phyloP scores from a whole-genome alignment of 2,797 vertebrate genomes.

The Ptychadena robeensis region DNA sequence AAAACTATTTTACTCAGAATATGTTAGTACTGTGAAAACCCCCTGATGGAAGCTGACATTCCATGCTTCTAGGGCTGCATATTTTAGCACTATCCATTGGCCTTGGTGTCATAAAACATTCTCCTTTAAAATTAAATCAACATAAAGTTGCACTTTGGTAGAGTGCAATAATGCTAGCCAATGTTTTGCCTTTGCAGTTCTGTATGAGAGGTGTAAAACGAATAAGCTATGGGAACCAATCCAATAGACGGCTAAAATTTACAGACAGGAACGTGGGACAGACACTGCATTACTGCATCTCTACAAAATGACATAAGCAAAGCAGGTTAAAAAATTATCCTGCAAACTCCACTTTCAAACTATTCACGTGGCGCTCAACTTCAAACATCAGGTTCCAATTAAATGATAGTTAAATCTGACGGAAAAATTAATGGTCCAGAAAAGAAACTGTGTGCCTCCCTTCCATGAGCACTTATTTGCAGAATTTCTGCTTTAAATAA shows the following conservation, averaged over 20 bases:
- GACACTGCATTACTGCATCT: constrained; percentile 32
- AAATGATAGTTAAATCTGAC: constrained; percentile 83
- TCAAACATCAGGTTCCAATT: constrained; percentile 82
- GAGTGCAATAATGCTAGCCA: not conserved
- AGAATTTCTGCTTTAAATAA: constrained; percentile 81
- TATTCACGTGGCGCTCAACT: constrained; percentile 78
- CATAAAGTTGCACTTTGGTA: not conserved
- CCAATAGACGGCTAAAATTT: not conserved
- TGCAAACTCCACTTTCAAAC: constrained; percentile 76
- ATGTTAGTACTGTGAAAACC: too few species aligned
- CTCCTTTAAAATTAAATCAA: too few species aligned
- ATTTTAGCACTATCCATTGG: too few species aligned
- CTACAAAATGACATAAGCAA: constrained; percentile 74
- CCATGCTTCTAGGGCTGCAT: too few species aligned
- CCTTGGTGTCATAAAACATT: too few species aligned
- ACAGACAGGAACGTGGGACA: not conserved
- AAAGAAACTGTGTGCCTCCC: constrained; percentile 74
- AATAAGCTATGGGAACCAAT: not conserved
- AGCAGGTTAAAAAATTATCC: constrained; percentile 80
- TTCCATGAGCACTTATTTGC: constrained; percentile 69
- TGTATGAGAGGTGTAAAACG: not conserved
- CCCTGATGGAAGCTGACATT: too few species aligned
- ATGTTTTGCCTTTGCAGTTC: not conserved
- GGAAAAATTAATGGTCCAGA: constrained; percentile 80
- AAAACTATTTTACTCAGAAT: too few species aligned